These are phyloP conservation scores for Parazoanthus atlanticus DNA, from an alignment of 92 coral and sea anemone species.

Conservation along the genomic window DNA sequence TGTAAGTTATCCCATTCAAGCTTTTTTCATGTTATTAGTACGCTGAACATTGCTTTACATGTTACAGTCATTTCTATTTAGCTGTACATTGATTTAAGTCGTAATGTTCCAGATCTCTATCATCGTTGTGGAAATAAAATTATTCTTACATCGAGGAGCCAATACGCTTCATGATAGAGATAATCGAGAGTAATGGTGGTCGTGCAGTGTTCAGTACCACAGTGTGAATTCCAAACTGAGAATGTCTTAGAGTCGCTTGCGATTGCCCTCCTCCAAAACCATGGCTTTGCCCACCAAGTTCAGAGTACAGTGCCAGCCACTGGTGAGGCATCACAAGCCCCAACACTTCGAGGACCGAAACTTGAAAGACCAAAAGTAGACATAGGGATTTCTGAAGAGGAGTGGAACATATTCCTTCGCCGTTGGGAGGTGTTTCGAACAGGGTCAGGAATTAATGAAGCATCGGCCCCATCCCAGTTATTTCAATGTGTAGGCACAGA, in stretches of 20 bases:
- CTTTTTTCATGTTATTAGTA: too few species aligned
- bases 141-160: too few species aligned
- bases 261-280: background rate
- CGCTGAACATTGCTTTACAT: too few species aligned
- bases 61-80: too few species aligned
- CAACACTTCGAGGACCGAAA: slow-evolving; percentile 23
- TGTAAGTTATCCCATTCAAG: too few species aligned
- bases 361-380: slow-evolving; percentile 48
- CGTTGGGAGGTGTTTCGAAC: slow-evolving; percentile 64
- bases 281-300: slow-evolving; percentile 2
- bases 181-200: background rate
- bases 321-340: background rate
- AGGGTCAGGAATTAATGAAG: slow-evolving; percentile 59
- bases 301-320: slow-evolving; percentile 19
- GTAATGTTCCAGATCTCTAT: too few species aligned
- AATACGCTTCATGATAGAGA: background rate
- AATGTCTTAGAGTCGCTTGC: slow-evolving; percentile 4
- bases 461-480: slow-evolving; percentile 60
- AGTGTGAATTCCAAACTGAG: too few species aligned
- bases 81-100: too few species aligned
- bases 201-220: too few species aligned
- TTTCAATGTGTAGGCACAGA: slow-evolving; percentile 59
- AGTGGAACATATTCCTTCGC: slow-evolving; percentile 64
- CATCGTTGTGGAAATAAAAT: too few species aligned
- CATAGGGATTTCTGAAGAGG: slow-evolving; percentile 49